Base-by-base conservation (phyloP, 2,888 invertebrate species). In the Chymomyza caudatula region DNA sequence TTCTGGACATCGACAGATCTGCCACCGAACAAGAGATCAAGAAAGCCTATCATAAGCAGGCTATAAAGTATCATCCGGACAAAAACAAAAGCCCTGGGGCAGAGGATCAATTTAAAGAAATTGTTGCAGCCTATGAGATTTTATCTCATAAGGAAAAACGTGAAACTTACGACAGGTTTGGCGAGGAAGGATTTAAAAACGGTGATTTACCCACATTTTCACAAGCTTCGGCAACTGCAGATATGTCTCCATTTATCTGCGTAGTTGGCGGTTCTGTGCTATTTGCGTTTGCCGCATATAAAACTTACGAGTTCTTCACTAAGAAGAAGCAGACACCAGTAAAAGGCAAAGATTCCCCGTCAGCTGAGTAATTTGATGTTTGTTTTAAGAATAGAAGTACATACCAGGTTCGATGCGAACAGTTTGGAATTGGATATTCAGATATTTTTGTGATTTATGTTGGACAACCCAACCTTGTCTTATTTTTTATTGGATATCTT, bases 231-330 rank as follows among this genome's bases (percentile, higher is more conserved):
- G 23, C 78, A 1, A 3, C 17, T 17, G 19, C 19, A 1, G 84
- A 79, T 15, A 78, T 84, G 78, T 6, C 78, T 15, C 79, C 84
- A 0, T 84, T 79, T 42, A 73, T 79, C 65, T 70, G 71, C 22
- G 79, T 73, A 4, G 76, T 79, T 42, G 84, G 81, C 0, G 79
- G 79, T n/a, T 76, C 79, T 0, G 73, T 79, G 37, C 52, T 79
- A 20, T 79, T 79, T 54, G 82, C 79, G 0, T 79, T 76, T 53
- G 84, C 67, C 1, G 84, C 84, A 1, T 84, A 69, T 13, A 79
- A 84, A 54, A 78, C 79, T 0, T 79, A 77, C 17, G 69, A 81
- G 47, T 76, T 68, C 49, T 79, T 79, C n/a, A 76, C 73, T 0
- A 69, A 76, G n/a, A 79, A 79, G 60, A 81, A 78, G 49, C 25